A percentile compares a stretch with the other conserved stretches of the same genome.
Evolutionary conservation across 2,797 vertebrate genomes (phyloP).

Genomic region (Melanotaenia nigrans): DNA sequence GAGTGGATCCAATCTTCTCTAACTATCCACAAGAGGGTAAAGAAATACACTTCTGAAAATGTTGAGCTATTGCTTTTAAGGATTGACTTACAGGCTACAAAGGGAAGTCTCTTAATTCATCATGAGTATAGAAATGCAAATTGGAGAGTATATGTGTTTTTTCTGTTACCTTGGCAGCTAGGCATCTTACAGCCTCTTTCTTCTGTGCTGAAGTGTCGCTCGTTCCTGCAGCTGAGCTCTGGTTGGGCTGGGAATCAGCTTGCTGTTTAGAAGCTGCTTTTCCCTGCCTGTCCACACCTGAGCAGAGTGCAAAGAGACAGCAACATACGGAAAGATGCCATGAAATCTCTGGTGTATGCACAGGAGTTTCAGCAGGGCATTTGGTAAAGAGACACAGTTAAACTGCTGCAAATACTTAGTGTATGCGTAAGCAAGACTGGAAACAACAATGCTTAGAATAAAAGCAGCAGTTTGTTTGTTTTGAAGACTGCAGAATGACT

Average conservation of each 20-base stretch:
- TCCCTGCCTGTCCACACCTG: slow-evolving; percentile 85
- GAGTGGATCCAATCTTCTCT: not conserved
- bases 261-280: slow-evolving; percentile 86
- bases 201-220: slow-evolving; percentile 78
- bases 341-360: slow-evolving; percentile 36
- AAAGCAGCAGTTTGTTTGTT: slow-evolving; percentile 12
- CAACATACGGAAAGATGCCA: slow-evolving; percentile 53
- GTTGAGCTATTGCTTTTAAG: slow-evolving; percentile 7
- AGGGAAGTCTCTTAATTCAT: slow-evolving; percentile 13
- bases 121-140: slow-evolving; percentile 13
- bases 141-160: slow-evolving; percentile 26
- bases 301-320: slow-evolving; percentile 44
- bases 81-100: not conserved
- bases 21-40: not conserved
- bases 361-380: slow-evolving; percentile 30
- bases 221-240: slow-evolving; percentile 68
- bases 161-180: slow-evolving; percentile 89
- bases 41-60: slow-evolving; percentile 1
- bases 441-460: slow-evolving; percentile 20
- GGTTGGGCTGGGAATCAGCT: slow-evolving; percentile 74
- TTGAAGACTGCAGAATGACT: not conserved
- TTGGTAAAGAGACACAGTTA: slow-evolving; percentile 30
- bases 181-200: slow-evolving; percentile 87
- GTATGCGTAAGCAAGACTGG: slow-evolving; percentile 40
- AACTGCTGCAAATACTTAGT: slow-evolving; percentile 48